A percentile compares a stretch with the other conserved stretches of the same genome.
Evolutionary conservation across 2,113 vertebrate species (phyloP).

Genomic region (Ammospiza caudacuta): DNA sequence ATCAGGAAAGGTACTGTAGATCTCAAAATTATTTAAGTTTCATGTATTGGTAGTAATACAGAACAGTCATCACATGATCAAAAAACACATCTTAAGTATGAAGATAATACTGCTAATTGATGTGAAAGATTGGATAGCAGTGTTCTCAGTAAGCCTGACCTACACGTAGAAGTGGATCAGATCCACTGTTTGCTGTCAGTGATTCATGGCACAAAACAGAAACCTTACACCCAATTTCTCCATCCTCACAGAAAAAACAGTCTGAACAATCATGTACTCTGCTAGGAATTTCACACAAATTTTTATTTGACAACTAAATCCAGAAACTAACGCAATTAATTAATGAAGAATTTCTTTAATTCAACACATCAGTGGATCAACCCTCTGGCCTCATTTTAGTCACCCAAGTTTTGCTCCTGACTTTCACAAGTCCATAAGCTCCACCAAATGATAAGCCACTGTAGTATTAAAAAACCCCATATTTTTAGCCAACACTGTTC

Average conservation of each 20-base stretch:
- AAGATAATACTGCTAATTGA: constrained; percentile 14
- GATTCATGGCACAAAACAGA: constrained; percentile 34
- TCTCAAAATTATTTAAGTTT: not conserved
- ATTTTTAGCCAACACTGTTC: not conserved
- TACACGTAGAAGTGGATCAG: not conserved
- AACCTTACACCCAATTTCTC: constrained; percentile 45
- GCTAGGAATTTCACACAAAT: not conserved
- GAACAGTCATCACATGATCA: not conserved
- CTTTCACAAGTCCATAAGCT: not conserved
- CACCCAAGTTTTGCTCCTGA: not conserved
- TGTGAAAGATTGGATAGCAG: not conserved
- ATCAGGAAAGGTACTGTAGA: not conserved
- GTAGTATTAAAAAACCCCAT: fast-evolving
- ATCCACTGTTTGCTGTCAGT: constrained; percentile 43
- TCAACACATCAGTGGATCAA: not conserved
- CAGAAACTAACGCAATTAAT: not conserved
- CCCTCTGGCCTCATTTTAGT: not conserved
- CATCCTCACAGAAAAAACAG: constrained; percentile 6
- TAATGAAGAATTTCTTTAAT: not conserved
- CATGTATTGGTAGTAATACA: not conserved
- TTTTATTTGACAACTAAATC: not conserved
- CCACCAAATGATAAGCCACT: not conserved
- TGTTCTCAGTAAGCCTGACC: not conserved
- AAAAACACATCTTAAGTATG: not conserved
- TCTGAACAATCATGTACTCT: not conserved